Base-by-base conservation (phyloP, 2,888 invertebrate species). In the Nycteola revayana region DNA sequence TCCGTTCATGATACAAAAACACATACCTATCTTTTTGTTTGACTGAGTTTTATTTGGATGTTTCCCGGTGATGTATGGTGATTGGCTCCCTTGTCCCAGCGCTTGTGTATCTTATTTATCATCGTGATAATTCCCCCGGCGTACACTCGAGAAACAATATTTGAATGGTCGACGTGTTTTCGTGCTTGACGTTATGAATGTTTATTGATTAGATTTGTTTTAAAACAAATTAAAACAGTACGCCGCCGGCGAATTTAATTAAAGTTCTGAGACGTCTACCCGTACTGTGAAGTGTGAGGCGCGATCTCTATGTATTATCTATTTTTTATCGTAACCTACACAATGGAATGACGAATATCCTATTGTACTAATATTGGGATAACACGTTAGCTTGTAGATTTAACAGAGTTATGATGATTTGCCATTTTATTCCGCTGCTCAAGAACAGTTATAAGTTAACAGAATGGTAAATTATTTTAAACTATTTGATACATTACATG, bases 1-100 rank as follows among this genome's bases (percentile, higher is more conserved):
- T 69, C 49, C 71, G 79, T 72, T 70, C 77, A 75, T 68, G 73
- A 72, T 72, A 75, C 58, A 70, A 65, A 76, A 74, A 79, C 49
- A 51, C 54, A 73, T 70, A 75, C 71, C 75, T 70, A 75, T 71
- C 75, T 76, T 81, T 83, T 84, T 84, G 77, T 85, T 84, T 79
- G 66, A 74, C 63, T 53, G 63, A 69, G 75, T 85, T 84, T 85
- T 83, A 75, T 84, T 82, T 72, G 76, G 74, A 70, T 71, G 75
- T 73, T 73, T 68, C 68, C 67, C 70, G 67, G 84, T 85, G 87
- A 87, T 86, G 86, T 87, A 87, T 87, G 87, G 84, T 87, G 87
- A 87, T 88, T 87, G 87, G 85, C 72, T 82, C 72, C 70, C 77
- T 76, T 80, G 84, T 82, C 79, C 79, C 77, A 72, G 60, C 73